phyloP scores from a whole-genome alignment of 2,888 invertebrate species.

The Marasmarcha lunaedactyla region DNA sequence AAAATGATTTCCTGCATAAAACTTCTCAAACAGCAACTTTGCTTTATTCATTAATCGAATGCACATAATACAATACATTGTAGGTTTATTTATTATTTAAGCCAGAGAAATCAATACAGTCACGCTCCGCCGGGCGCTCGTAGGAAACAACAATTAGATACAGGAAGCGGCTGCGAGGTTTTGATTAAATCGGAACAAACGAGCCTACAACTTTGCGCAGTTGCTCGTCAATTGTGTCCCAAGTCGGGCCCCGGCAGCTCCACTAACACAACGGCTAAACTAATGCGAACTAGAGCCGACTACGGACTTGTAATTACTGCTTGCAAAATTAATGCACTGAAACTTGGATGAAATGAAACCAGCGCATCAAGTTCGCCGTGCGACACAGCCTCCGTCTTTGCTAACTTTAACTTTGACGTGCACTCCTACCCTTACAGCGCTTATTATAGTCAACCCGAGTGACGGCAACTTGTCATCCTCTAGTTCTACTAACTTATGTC shows the following conservation, averaged over 20 bases:
- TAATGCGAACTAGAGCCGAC: constrained; percentile 55
- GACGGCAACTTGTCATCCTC: neutral
- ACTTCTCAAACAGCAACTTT: no score
- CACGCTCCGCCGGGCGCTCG: neutral
- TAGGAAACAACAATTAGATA: constrained; percentile 1
- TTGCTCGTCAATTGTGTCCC: constrained; percentile 41
- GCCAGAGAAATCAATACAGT: no score
- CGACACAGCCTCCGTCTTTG: constrained; percentile 18
- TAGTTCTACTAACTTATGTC: no score
- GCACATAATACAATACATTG: no score
- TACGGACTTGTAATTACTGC: constrained; percentile 64
- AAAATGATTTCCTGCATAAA: no score
- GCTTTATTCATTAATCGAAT: no score
- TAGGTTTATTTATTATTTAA: no score
- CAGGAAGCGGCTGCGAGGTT: constrained; percentile 20
- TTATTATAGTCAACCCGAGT: neutral
- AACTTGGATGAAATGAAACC: constrained; percentile 65
- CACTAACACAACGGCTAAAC: constrained; percentile 47
- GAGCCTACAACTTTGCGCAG: constrained; percentile 43
- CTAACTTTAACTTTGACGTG: constrained; percentile 6
- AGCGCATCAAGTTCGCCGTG: constrained; percentile 45
- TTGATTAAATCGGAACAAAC: constrained; percentile 49
- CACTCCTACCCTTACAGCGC: neutral
- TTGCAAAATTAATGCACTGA: constrained; percentile 66
- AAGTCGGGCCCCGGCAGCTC: neutral